Base-by-base conservation (phyloP, 2,113 vertebrate species). In the Caranx melampygus region DNA sequence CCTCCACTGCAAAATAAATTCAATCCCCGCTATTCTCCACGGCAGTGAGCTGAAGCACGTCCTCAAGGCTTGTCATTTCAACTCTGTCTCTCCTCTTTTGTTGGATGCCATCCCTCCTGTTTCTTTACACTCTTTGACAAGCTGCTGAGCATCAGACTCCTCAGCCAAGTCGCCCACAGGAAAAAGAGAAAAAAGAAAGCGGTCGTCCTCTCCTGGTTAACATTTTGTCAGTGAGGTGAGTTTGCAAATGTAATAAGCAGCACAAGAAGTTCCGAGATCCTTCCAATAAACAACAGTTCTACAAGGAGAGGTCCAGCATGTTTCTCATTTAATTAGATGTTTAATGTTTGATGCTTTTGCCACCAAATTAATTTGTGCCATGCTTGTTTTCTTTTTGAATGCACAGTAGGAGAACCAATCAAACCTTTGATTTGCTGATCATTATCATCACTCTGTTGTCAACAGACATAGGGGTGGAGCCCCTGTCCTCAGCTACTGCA, bases 41-140 rank as follows among this genome's bases (percentile, higher is more conserved):
- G 59, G 47, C 58, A 44, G 70, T 1, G 3, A 68, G 64, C 67
- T 49, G 58, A 76, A 63, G 72, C 69, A 72, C 75, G 49, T 78
- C 81, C 78, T 70, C 40, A 0, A 75, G 81, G 71, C 75, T 79
- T 79, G 68, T 87, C 81, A 82, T 89, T 85, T 80, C 60, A 85
- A 52, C 59, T 67, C 61, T 52, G 57, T 61, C 70, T 89, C 54
- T 68, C 66, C 31, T 31, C 77, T 59, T 82, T 84, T 82, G 76
- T 62, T 69, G 86, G 63, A 6, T 49, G 81, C 45, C 63, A 68
- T 74, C 34, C 59, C 34, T 47, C 54, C 58, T 64, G 16, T 78
- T 57, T 71, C 70, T 78, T 45, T 34, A 62, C n/a, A 1, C 64
- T 66, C 15, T 68, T 45, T 64, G 57, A 72, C 61, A 57, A 2